Evolutionary conservation across 2,113 vertebrate species (phyloP).

Genomic region (Micronycteris hirsuta): DNA sequence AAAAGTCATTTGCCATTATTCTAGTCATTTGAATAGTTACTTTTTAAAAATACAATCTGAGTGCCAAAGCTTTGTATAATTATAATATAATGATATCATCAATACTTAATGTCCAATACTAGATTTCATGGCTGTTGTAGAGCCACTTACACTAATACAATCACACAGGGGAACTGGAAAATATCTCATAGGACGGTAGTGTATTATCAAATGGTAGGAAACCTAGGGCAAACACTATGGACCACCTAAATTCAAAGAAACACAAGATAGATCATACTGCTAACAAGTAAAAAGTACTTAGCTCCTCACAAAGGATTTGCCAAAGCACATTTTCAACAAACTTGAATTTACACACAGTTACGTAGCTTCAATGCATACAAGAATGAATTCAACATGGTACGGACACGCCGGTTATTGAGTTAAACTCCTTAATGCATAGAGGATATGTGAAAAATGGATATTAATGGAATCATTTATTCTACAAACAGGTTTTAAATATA

Average conservation of each 20-base stretch:
- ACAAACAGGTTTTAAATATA: not conserved
- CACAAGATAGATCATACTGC: not conserved
- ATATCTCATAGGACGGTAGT: not conserved
- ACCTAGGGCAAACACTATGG: not conserved
- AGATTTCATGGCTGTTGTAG: not conserved
- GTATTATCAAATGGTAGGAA: not conserved
- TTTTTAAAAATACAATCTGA: constrained; percentile 37
- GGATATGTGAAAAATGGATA: not conserved
- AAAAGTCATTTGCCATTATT: not conserved
- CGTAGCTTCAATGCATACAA: not conserved
- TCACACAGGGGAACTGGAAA: not conserved
- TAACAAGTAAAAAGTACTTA: not conserved
- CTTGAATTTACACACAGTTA: not conserved
- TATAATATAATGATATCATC: constrained; percentile 31
- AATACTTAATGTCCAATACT: not conserved
- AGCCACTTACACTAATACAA: not conserved
- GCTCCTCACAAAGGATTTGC: not conserved
- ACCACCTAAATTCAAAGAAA: not conserved
- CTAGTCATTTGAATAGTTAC: not conserved
- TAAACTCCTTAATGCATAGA: not conserved
- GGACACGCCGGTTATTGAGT: not conserved
- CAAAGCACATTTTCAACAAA: not conserved
- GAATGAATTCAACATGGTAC: not conserved
- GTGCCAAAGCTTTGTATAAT: constrained; percentile 14
- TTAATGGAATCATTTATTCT: not conserved